Conservation (phyloP, 2,888 invertebrate species). For the Meliscaeva auricollis region DNA sequence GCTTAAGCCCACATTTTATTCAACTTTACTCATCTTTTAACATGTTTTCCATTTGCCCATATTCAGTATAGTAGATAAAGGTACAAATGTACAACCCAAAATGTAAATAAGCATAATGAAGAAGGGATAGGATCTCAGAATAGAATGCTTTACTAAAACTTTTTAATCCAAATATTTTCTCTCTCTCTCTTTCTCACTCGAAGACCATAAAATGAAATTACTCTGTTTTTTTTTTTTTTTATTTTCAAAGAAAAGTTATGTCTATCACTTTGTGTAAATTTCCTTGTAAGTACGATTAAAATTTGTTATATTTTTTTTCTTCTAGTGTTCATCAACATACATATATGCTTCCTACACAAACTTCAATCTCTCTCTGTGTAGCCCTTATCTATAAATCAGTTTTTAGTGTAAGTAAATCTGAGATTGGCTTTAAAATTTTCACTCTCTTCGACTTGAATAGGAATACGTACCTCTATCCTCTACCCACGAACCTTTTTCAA, state of each 20-base stretch:
- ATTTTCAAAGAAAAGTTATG: neutral
- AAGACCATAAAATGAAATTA: slow-evolving; percentile 7
- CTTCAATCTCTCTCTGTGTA: neutral
- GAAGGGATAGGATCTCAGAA: neutral
- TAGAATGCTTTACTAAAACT: neutral
- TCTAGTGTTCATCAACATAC: too few relatives aligned
- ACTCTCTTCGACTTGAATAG: too few relatives aligned
- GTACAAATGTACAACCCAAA: neutral
- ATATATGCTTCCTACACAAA: neutral
- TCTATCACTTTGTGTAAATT: neutral
- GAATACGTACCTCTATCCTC: too few relatives aligned
- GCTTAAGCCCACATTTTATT: slow-evolving; percentile 27
- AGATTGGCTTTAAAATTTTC: slow-evolving; percentile 8
- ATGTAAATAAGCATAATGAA: slow-evolving; percentile 34
- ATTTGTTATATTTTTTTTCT: neutral
- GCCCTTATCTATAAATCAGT: slow-evolving; percentile 16
- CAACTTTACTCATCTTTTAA: slow-evolving; percentile 31
- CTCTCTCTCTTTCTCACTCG: too few relatives aligned
- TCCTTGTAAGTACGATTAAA: slow-evolving; percentile 10
- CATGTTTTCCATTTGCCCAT: neutral
- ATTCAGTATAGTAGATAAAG: too few relatives aligned
- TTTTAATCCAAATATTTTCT: slow-evolving; percentile 28
- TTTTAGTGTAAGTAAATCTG: slow-evolving; percentile 20
- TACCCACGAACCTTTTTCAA: too few relatives aligned
- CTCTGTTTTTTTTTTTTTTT: too few relatives aligned